A percentile compares a stretch with the other conserved stretches of the same genome.
These are phyloP conservation scores for Nephrotoma guestfalica DNA, from an alignment of 2,888 invertebrate genomes.

Conservation along the genomic window DNA sequence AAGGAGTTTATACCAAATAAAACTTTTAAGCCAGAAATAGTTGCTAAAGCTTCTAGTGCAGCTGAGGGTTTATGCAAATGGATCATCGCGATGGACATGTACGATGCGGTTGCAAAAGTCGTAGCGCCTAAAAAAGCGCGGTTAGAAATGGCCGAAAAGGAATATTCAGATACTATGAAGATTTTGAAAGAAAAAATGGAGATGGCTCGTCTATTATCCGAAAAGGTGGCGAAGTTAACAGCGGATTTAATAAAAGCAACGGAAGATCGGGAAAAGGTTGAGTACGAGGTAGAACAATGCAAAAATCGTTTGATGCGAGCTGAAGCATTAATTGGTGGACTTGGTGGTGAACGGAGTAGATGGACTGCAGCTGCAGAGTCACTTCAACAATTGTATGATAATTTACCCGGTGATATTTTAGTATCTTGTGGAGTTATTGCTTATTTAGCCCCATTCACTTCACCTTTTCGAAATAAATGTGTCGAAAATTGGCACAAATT, in stretches of 20 bases:
- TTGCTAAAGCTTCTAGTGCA: slow-evolving; percentile 74
- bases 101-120: slow-evolving; percentile 68
- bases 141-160: slow-evolving; percentile 61
- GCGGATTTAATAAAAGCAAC: slow-evolving; percentile 56
- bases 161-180: slow-evolving; percentile 69
- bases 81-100: slow-evolving; percentile 88
- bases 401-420: slow-evolving; percentile 78
- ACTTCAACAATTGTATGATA: slow-evolving; percentile 60
- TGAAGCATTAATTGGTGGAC: slow-evolving; percentile 72
- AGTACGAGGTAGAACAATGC: slow-evolving; percentile 70
- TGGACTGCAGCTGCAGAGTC: slow-evolving; percentile 68
- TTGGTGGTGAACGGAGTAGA: slow-evolving; percentile 76
- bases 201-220: slow-evolving; percentile 61
- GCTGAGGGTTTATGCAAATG: slow-evolving; percentile 87
- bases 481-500: slow-evolving; percentile 59
- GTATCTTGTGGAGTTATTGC: slow-evolving; percentile 80
- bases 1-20: slow-evolving; percentile 63
- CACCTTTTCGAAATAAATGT: slow-evolving; percentile 43
- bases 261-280: slow-evolving; percentile 39
- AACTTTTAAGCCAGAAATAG: slow-evolving; percentile 65
- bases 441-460: slow-evolving; percentile 75
- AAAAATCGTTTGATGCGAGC: slow-evolving; percentile 72
- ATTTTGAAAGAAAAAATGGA: slow-evolving; percentile 71
- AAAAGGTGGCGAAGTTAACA: slow-evolving; percentile 55
- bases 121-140: slow-evolving; percentile 85